Evolutionary conservation across 2,113 vertebrate genomes (phyloP).

Genomic region (Casuarius casuarius): DNA sequence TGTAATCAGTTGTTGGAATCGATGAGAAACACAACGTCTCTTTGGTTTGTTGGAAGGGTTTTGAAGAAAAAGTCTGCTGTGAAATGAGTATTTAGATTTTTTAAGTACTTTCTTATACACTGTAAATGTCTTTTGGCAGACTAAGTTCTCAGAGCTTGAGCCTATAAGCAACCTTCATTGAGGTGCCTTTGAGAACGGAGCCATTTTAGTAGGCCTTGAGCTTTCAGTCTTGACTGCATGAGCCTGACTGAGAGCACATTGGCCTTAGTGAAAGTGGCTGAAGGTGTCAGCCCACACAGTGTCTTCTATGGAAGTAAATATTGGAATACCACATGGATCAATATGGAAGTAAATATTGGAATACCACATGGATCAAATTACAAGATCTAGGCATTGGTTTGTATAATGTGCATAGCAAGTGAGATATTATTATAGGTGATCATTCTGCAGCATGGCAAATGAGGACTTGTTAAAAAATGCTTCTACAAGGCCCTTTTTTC

Average conservation of each 20-base stretch:
- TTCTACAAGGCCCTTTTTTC: neutral
- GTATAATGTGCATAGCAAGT: neutral
- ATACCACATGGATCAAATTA: neutral
- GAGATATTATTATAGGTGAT: fast-evolving
- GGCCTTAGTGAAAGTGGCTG: fast-evolving
- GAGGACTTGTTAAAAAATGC: neutral
- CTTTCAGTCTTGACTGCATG: neutral
- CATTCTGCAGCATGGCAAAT: neutral
- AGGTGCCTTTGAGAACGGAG: neutral
- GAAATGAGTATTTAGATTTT: neutral
- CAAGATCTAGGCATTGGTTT: fast-evolving
- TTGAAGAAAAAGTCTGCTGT: neutral
- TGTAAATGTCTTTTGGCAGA: neutral
- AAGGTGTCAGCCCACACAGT: neutral
- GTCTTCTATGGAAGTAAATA: neutral
- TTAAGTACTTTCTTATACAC: neutral
- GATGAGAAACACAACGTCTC: neutral
- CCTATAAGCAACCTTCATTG: neutral
- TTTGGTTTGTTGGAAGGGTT: fast-evolving
- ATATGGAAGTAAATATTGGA: neutral
- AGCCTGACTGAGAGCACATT: fast-evolving
- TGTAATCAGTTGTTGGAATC: neutral
- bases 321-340: neutral
- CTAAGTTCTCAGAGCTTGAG: neutral
- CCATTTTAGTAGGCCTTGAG: neutral